phyloP scores from a whole-genome alignment of 2,888 invertebrate species.

The Invenusta paracnida region DNA sequence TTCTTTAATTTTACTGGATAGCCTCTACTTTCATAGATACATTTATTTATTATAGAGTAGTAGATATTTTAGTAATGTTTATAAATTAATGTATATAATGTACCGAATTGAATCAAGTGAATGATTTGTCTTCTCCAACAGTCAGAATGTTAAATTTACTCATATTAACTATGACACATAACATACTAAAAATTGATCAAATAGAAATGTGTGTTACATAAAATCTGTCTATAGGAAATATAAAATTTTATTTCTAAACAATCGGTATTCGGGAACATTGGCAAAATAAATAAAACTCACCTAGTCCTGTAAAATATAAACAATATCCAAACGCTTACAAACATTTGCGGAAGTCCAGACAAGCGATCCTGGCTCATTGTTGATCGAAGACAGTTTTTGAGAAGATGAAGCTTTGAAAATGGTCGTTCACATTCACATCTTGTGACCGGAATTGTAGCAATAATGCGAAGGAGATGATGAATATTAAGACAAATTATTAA shows the following conservation, averaged over 20 bases:
- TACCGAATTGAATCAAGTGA: neutral
- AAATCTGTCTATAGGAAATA: too few species aligned
- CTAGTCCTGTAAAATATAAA: neutral
- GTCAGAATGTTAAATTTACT: neutral
- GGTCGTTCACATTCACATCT: neutral
- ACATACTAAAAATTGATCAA: neutral
- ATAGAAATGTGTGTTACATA: neutral
- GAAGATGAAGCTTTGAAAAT: neutral
- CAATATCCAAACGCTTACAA: neutral
- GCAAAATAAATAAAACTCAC: neutral
- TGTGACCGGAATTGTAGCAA: neutral
- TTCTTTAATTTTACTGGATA: too few species aligned
- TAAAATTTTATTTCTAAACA: neutral
- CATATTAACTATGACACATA: neutral
- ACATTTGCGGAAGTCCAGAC: neutral
- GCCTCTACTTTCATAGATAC: too few species aligned
- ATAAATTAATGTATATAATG: neutral
- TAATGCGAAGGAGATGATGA: neutral
- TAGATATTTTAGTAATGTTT: too few species aligned
- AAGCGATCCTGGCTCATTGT: conserved; percentile 23
- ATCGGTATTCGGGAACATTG: neutral
- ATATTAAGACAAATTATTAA: neutral
- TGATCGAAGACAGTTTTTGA: neutral
- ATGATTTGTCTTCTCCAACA: neutral
- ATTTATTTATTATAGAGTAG: too few species aligned